phyloP scores from a whole-genome alignment of 2,888 invertebrate species.

The Diaphora mendica region DNA sequence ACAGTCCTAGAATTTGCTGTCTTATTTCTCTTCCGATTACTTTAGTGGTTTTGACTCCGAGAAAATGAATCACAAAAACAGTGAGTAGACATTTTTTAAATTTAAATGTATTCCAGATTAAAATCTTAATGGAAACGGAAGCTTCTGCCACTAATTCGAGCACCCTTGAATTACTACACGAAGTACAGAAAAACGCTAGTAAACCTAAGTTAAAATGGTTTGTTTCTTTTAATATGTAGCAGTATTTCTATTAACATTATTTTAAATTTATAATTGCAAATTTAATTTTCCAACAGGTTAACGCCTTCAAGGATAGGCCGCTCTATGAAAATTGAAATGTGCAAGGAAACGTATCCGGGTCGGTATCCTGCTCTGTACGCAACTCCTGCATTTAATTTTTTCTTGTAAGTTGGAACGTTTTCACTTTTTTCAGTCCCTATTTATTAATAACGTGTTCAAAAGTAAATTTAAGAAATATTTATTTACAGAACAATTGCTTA shows the following conservation, averaged over 20 bases:
- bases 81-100: neutral
- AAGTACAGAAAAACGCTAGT: conserved; percentile 7
- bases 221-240: neutral
- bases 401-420: conserved; percentile 68
- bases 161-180: conserved; percentile 1
- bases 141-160: neutral
- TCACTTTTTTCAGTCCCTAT: neutral
- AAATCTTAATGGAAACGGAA: conserved; percentile 34
- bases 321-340: conserved; percentile 58
- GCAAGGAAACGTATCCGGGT: conserved; percentile 67
- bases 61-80: neutral
- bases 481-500: too few relatives aligned
- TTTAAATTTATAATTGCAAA: neutral
- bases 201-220: conserved; percentile 11
- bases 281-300: conserved; percentile 6
- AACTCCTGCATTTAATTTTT: conserved; percentile 78
- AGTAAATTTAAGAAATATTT: too few relatives aligned
- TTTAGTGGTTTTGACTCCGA: neutral
- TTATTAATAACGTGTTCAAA: too few relatives aligned
- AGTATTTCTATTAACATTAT: neutral
- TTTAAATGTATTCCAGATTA: conserved; percentile 36
- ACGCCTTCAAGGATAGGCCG: conserved; percentile 1
- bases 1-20: neutral
- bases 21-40: neutral
- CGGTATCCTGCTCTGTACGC: conserved; percentile 66